Evolutionary conservation across 2,888 invertebrate species (phyloP).

Genomic region (Sesia bembeciformis): DNA sequence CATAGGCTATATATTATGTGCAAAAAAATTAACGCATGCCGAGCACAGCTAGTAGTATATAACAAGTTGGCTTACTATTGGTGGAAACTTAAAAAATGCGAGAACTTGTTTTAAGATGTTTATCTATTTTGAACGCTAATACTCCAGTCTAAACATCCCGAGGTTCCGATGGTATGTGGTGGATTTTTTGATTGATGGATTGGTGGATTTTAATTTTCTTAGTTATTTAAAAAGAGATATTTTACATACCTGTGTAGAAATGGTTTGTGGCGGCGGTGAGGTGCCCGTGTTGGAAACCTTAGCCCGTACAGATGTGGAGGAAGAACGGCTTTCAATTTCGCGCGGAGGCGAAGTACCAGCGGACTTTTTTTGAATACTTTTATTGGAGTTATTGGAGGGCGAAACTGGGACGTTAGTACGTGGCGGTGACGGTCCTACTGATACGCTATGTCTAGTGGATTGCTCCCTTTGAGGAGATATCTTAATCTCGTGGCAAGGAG

Average conservation of each 20-base stretch:
- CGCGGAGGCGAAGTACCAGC: conserved; percentile 68
- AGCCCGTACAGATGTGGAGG: conserved; percentile 27
- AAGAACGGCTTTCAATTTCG: conserved; percentile 24
- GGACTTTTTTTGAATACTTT: conserved; percentile 47
- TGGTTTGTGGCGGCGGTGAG: conserved; percentile 89
- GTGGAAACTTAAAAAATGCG: too few relatives aligned
- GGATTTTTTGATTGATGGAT: too few relatives aligned
- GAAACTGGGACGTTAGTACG: conserved; percentile 1
- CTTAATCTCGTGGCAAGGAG: conserved; percentile 23
- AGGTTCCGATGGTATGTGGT: too few relatives aligned
- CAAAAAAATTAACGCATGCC: too few relatives aligned
- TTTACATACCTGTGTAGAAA: conserved; percentile 84
- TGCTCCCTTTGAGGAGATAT: conserved; percentile 13
- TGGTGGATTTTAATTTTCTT: too few relatives aligned
- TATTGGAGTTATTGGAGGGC: conserved; percentile 10
- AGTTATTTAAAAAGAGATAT: too few relatives aligned
- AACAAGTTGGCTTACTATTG: too few relatives aligned
- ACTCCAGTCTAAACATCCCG: too few relatives aligned
- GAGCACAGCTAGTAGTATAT: too few relatives aligned
- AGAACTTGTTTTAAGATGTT: too few relatives aligned
- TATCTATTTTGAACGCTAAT: too few relatives aligned
- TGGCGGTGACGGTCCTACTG: conserved; percentile 9
- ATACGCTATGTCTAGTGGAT: conserved; percentile 11
- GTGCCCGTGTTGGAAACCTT: conserved; percentile 80
- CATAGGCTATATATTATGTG: too few relatives aligned